Percentiles rank a stretch among this genome's conserved stretches.
These are phyloP conservation scores for Macheiramphus alcinus DNA, from an alignment of 2,113 vertebrate genomes.

Conservation along the genomic window DNA sequence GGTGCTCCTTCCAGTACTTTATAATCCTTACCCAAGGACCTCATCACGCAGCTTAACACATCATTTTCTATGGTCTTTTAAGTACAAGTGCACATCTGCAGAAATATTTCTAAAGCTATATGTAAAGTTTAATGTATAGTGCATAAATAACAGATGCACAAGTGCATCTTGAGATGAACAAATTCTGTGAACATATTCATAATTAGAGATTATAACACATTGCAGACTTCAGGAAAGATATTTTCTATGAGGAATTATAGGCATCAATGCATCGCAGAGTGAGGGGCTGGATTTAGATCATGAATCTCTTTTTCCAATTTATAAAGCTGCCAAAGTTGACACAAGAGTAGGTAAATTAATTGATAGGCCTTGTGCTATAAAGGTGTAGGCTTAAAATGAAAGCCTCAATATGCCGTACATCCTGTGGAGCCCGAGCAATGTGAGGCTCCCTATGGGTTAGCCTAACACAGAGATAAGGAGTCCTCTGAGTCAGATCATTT, in stretches of 20 bases:
- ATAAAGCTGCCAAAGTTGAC: slow-evolving; percentile 59
- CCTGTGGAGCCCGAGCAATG: neutral
- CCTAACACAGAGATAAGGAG: neutral
- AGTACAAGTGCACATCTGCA: slow-evolving; percentile 65
- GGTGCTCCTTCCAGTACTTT: neutral
- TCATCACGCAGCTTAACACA: slow-evolving; percentile 41
- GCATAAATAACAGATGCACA: slow-evolving; percentile 69
- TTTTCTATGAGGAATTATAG: slow-evolving; percentile 65
- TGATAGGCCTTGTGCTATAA: slow-evolving; percentile 1
- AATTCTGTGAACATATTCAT: slow-evolving; percentile 68
- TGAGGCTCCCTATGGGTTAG: neutral
- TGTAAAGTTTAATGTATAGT: slow-evolving; percentile 67
- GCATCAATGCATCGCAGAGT: slow-evolving; percentile 32
- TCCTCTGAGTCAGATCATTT: neutral
- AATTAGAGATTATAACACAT: slow-evolving; percentile 69
- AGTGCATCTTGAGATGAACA: slow-evolving; percentile 68
- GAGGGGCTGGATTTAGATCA: slow-evolving; percentile 54
- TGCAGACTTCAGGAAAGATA: slow-evolving; percentile 68
- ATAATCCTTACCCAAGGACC: slow-evolving; percentile 29
- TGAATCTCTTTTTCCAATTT: slow-evolving; percentile 63
- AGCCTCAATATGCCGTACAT: neutral
- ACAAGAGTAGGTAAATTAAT: slow-evolving; percentile 60
- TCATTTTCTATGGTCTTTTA: slow-evolving; percentile 63
- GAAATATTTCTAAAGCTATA: slow-evolving; percentile 69
- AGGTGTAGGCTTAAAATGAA: slow-evolving; percentile 45